Conservation (phyloP, 2,113 vertebrate genomes). For the Oenanthe oenanthe region DNA sequence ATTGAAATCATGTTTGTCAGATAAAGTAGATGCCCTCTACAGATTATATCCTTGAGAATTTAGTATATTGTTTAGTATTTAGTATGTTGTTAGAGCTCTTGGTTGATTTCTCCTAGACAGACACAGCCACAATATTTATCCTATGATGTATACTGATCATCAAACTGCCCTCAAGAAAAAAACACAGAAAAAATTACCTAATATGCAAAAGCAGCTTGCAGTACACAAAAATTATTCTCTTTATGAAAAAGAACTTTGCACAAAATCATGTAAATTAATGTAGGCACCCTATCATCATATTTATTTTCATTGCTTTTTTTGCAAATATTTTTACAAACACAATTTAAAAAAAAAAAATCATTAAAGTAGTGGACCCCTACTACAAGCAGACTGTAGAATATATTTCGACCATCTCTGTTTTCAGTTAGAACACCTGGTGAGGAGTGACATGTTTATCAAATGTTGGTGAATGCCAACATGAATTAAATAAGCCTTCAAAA, state of each 20-base stretch:
- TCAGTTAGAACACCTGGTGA: conserved; percentile 70
- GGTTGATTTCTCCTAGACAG: conserved; percentile 32
- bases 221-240: neutral
- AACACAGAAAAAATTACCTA: conserved; percentile 3
- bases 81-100: conserved; percentile 51
- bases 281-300: conserved; percentile 21
- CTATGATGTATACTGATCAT: neutral
- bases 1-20: conserved; percentile 80
- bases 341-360: neutral
- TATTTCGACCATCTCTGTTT: conserved; percentile 31
- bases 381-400: conserved; percentile 24
- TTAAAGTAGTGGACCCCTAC: conserved; percentile 12
- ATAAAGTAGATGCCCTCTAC: conserved; percentile 73
- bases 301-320: conserved; percentile 50
- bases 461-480: conserved; percentile 72
- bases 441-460: conserved; percentile 77
- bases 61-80: conserved; percentile 60
- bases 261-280: conserved; percentile 22
- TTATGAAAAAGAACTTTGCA: neutral
- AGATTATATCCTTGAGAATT: conserved; percentile 79
- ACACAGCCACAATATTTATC: conserved; percentile 7
- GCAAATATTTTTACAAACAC: conserved; percentile 33
- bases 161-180: conserved; percentile 16
- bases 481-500: conserved; percentile 76
- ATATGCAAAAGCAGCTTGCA: conserved; percentile 7